Evolutionary conservation across 1,140 invertebrate species (phyloP), one percentile per base, ranked within the genome.

Genomic region (Agrilus planipennis): DNA sequence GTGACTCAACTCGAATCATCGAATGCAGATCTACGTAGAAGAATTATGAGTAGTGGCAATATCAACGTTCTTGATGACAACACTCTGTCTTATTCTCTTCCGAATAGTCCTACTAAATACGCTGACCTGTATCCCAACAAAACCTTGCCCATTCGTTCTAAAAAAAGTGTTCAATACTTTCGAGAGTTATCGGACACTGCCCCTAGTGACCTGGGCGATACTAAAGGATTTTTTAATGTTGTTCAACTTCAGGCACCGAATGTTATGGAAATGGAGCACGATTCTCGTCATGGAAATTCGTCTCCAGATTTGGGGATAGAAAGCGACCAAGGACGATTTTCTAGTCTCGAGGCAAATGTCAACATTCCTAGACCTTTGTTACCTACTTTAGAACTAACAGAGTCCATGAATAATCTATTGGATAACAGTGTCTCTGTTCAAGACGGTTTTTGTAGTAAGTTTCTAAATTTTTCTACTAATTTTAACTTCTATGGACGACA

Each of bases 231-330:
- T 12, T 16, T 16, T 2, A 32, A 15, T 6, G 4, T 5, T 15
- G 4, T 30, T 6, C 4, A 9, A 11, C 7, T 4, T 17, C 32
- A 34, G 9, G 32, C 20, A 16, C 32, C 16, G 4, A 21, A 36
- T 17, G 18, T 18, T 6, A 17, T 42, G 30, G 29, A 35, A 25
- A 10, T 21, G 4, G 32, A 36, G 18, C 18, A 16, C 27, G 25
- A 45, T 62, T 10, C 20, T 21, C 19, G 38, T 47, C 45, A 64
- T 3, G 58, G 56, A 2, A 77, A 72, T 50, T 73, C 72, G 22
- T 81, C 78, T 2, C 79, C 79, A 1, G 79, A 81, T 62, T 62
- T 82, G 32, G 79, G 79, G 2, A 81, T 82, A 34, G 79, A 81
- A 53, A 81, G 77, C 50, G 79, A 81, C 49, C 65, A 68, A 3